Evolutionary conservation across 2,888 invertebrate species (phyloP), one percentile per base, ranked within the genome.

Genomic region (Elysia crispata): DNA sequence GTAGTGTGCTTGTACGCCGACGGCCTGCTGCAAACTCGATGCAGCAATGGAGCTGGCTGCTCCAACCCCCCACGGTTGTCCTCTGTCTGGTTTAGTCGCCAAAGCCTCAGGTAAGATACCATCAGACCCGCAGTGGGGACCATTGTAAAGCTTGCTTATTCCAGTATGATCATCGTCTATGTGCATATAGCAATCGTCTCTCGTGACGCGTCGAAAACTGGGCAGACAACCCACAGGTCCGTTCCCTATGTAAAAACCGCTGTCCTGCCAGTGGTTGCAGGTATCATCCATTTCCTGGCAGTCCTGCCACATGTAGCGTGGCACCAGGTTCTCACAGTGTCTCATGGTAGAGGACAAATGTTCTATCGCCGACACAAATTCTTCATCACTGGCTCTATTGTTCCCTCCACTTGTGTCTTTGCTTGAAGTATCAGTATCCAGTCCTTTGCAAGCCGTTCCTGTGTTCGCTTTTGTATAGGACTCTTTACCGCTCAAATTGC

Each of bases 271-370:
- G 54, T 79, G 79, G n/a, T 79, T 79, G 60, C 79, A 79, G 0
- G 79, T 79, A 57, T 74, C 79, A 6, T 79, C 79, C 20, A 79
- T 79, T 20, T 79, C 79, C 15, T 74, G 79, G 11, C 57, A 41
- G 8, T 54, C n/a, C n/a, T 79, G 73, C 30, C 79, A 31, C 1
- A 23, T 0, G 54, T 25, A 6, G 33, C 49, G 72, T 5, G 31
- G 41, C 23, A 72, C 15, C 18, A 49, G 60, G 5, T 67, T 66
- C 11, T 28, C 15, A 11, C 74, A 23, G 30, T 49, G 50, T 23
- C 69, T 41, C 41, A 41, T 41, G 33, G 33, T 25, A 66, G 18
- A 67, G 66, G 15, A 54, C 33, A 5, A 20, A 15, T 79, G 74
- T 18, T 79, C 79, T 25, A 54, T 72, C 8, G 79, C 79, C 13